Percentiles rank a stretch among this genome's conserved stretches.
phyloP scores from a whole-genome alignment of 2,113 vertebrate genomes.

The Uropsilus gracilis region DNA sequence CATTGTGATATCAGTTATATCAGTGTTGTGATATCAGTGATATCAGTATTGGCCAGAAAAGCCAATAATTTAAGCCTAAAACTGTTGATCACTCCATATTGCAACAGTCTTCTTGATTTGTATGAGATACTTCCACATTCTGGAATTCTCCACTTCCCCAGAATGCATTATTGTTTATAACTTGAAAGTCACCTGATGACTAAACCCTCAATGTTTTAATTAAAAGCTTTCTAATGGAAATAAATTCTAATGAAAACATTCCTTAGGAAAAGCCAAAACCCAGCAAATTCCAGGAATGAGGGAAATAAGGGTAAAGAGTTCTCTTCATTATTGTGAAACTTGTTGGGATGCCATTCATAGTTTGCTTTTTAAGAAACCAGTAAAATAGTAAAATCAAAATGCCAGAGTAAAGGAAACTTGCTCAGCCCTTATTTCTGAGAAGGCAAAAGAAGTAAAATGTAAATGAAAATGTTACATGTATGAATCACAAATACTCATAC shows the following conservation, averaged over 20 bases:
- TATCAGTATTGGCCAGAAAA: not conserved
- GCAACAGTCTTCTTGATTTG: not conserved
- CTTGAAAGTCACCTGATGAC: slow-evolving; percentile 68
- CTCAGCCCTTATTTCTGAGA: slow-evolving; percentile 7
- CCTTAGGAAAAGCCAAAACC: slow-evolving; percentile 56
- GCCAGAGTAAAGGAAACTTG: not conserved
- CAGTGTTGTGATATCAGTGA: not conserved
- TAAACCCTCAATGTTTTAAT: slow-evolving; percentile 50
- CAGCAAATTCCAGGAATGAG: slow-evolving; percentile 67
- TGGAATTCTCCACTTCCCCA: slow-evolving; percentile 56
- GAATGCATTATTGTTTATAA: slow-evolving; percentile 59
- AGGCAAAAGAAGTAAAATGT: slow-evolving; percentile 1
- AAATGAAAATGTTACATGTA: not conserved
- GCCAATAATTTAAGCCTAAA: not conserved
- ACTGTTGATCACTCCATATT: not conserved
- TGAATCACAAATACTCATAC: not conserved
- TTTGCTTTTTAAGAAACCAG: slow-evolving; percentile 52
- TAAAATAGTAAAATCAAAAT: slow-evolving; percentile 37
- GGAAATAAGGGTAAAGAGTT: slow-evolving; percentile 30
- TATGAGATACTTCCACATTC: slow-evolving; percentile 58
- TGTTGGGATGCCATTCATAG: slow-evolving; percentile 16
- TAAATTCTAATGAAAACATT: slow-evolving; percentile 67
- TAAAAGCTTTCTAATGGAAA: slow-evolving; percentile 67
- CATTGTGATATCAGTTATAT: not conserved
- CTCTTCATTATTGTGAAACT: slow-evolving; percentile 60